Evolutionary conservation across 1,140 invertebrate genomes (phyloP), one percentile per base, ranked within the genome.

Genomic region (Tribolium castaneum): DNA sequence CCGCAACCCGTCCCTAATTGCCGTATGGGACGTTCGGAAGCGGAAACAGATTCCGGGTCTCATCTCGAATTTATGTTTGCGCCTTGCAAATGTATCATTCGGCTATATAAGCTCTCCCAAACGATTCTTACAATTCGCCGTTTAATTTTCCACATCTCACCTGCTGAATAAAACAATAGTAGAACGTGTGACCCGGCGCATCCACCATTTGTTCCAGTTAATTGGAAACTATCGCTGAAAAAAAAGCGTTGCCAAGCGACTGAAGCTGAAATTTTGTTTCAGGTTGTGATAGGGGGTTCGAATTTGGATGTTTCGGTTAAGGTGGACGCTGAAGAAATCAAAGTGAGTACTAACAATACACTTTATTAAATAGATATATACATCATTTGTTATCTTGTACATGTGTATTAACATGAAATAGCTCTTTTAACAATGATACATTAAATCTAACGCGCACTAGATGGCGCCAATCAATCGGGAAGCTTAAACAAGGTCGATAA

Each of bases 231-330:
- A 59, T 14, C 56, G 9, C 25, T 19, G 52, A 16, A 19, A 16
- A 16, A 9, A 9, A 9, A 9, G 13, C 52, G 13, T 54, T 54
- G 52, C 52, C 52, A 16, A 54, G 52, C n/a, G 14, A 54, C 14
- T 19, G 54, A n/a, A 66, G 22, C 22, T 16, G 39, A 45, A 39
- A 12, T 76, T 78, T 70, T 76, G 72, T 70, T 82, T 78, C 88
- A 96, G 90, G 90, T 96, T 6, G 92, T 97, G n/a, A 91, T 97
- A 78, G 96, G 96, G 9, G 96, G 93, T 7, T 91, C 93, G 4
- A 92, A 94, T 78, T 86, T 96, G 35, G 96, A 98, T 86, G 92
- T 93, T 54, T 90, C 92, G 2, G 89, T 93, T 35, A 90, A 91
- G 78, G 85, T 94, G 19, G 87, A 90, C 30, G 91, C 92, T 39